Percentiles rank a stretch among this genome's conserved stretches.
These are phyloP conservation scores for Limanda limanda DNA, from an alignment of 2,113 vertebrate genomes.

Conservation along the genomic window DNA sequence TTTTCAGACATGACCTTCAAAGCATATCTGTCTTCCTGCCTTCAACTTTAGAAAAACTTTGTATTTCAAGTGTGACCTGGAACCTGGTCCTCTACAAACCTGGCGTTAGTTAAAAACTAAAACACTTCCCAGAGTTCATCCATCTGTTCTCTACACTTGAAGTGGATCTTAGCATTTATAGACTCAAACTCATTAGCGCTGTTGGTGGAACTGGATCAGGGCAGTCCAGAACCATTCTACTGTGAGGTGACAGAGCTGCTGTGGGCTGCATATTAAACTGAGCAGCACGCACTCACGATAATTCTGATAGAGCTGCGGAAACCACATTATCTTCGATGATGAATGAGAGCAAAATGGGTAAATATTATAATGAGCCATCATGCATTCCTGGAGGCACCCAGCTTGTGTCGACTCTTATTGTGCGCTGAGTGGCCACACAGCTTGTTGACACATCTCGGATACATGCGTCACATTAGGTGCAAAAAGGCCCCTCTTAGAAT, in stretches of 20 bases:
- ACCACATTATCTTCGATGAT: conserved; percentile 35
- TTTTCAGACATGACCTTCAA: background rate
- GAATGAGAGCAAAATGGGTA: conserved; percentile 45
- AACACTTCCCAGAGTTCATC: conserved; percentile 3
- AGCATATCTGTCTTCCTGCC: background rate
- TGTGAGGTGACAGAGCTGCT: no score
- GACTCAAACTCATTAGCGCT: no score
- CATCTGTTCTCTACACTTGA: background rate
- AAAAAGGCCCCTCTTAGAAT: background rate
- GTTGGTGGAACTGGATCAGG: no score
- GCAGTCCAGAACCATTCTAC: no score
- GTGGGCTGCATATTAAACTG: no score
- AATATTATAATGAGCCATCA: conserved; percentile 55
- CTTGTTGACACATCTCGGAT: conserved; percentile 49
- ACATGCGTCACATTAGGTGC: conserved; percentile 47
- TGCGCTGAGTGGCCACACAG: conserved; percentile 41
- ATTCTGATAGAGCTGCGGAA: background rate
- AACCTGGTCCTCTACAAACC: conserved; percentile 28
- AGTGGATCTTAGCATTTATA: no score
- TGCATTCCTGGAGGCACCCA: conserved; percentile 50
- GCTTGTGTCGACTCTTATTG: conserved; percentile 51
- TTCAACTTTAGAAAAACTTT: conserved; percentile 14
- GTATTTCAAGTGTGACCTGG: conserved; percentile 34
- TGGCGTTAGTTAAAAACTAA: background rate
- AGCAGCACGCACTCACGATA: background rate